Evolutionary conservation across 2,797 vertebrate genomes (phyloP), one percentile per base, ranked within the genome.

Genomic region (Apogon talboti): DNA sequence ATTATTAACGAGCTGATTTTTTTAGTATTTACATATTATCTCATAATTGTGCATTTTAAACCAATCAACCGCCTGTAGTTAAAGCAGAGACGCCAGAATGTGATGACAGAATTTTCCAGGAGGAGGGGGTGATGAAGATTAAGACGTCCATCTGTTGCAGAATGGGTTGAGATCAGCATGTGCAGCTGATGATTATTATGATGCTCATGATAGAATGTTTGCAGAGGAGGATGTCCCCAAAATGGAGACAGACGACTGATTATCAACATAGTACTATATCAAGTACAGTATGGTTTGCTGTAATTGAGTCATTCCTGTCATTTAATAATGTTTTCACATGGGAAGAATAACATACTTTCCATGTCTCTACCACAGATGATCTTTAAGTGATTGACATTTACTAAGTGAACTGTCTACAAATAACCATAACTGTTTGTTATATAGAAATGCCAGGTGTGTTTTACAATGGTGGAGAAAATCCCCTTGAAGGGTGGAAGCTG

Each of bases 141-240:
- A 89, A 56, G 55, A 84, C 37, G 70, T 53, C 85, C 87, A 89
- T 89, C 87, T 89, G 87, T 70, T 87, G 69, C 54, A 24, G 52
- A 66, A 49, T 52, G 74, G 68, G 69, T 70, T 59, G 30, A n/a
- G 65, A 66, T 71, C 56, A 75, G 55, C 53, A 24, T 58, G 76
- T 51, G 48, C 58, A 59, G 56, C 51, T 8, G 21, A 53, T 50
- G 66, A 73, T 49, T 18, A 50, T 57, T 63, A 21, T 45, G 19
- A 73, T 21, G 30, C 7, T 35, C 33, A 3, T 50, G 15, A 11
- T 56, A 9, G 58, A 74, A 65, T 49, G 15, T 46, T 46, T 69
- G 11, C 13, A 65, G 61, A 60, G 51, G 51, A 14, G 1, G 16
- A 57, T 14, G 33, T 42, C 28, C 3, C 16, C 14, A 24, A 56